phyloP scores from a whole-genome alignment of 2,113 vertebrate species.

The Delphinapterus leucas region DNA sequence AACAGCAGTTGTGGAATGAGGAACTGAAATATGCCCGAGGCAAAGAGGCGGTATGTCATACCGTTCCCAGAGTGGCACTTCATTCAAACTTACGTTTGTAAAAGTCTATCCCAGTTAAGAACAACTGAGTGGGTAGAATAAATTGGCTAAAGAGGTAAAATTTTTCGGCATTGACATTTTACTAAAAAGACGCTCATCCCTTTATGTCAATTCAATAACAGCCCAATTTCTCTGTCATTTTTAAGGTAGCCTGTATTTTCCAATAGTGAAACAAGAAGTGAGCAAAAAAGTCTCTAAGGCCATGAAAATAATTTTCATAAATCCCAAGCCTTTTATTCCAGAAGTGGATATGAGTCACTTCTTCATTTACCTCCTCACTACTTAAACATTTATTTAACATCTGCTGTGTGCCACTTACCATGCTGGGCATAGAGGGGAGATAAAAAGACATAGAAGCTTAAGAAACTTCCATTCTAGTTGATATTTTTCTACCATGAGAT shows the following conservation, averaged over 20 bases:
- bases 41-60: constrained; percentile 89
- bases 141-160: background rate
- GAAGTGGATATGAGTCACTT: background rate
- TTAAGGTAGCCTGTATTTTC: background rate
- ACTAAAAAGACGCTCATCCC: background rate
- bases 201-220: background rate
- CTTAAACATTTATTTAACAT: background rate
- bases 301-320: background rate
- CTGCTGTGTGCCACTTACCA: background rate
- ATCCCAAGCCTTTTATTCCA: background rate
- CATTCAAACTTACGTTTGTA: background rate
- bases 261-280: constrained; percentile 21
- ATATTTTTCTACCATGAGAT: background rate
- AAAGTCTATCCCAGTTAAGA: background rate
- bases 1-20: constrained; percentile 94
- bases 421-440: background rate
- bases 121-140: background rate
- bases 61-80: background rate
- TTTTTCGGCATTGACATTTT: background rate
- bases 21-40: constrained; percentile 91
- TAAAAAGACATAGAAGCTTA: background rate
- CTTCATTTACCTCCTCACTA: background rate
- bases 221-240: background rate
- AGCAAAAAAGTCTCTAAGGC: background rate
- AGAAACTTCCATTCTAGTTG: background rate